Conservation (phyloP, 2,113 vertebrate genomes). For the Siphamia tubifer region DNA sequence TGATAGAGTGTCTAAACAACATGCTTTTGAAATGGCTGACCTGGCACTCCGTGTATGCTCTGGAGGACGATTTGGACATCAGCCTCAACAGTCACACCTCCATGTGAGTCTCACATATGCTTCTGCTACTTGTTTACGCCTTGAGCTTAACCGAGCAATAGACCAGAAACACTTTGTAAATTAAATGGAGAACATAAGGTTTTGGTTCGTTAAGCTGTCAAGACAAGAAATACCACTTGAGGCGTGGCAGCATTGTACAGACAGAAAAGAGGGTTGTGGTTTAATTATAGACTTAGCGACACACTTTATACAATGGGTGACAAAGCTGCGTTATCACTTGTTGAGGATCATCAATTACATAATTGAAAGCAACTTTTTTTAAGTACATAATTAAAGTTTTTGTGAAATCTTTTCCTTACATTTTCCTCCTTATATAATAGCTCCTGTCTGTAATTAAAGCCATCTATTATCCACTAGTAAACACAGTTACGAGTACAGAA, state of each 20-base stretch:
- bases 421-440: neutral
- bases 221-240: neutral
- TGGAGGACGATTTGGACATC: slow-evolving; percentile 72
- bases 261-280: too few relatives aligned
- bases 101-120: slow-evolving; percentile 66
- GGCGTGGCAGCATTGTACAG: neutral
- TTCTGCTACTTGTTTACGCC: slow-evolving; percentile 1
- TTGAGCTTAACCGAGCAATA: slow-evolving; percentile 8
- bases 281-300: too few relatives aligned
- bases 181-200: neutral
- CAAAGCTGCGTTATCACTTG: too few relatives aligned
- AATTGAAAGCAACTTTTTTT: too few relatives aligned
- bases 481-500: neutral
- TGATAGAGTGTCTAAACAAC: slow-evolving; percentile 86
- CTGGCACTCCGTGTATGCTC: slow-evolving; percentile 75
- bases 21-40: slow-evolving; percentile 92
- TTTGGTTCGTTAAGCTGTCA: neutral
- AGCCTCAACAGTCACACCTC: slow-evolving; percentile 78
- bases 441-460: neutral
- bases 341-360: too few relatives aligned
- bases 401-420: too few relatives aligned
- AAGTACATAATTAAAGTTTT: too few relatives aligned
- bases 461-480: neutral
- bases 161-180: slow-evolving; percentile 1
- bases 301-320: too few relatives aligned